Base-by-base conservation (phyloP, 2,888 invertebrate genomes). In the Macrosoma leucophasiata region DNA sequence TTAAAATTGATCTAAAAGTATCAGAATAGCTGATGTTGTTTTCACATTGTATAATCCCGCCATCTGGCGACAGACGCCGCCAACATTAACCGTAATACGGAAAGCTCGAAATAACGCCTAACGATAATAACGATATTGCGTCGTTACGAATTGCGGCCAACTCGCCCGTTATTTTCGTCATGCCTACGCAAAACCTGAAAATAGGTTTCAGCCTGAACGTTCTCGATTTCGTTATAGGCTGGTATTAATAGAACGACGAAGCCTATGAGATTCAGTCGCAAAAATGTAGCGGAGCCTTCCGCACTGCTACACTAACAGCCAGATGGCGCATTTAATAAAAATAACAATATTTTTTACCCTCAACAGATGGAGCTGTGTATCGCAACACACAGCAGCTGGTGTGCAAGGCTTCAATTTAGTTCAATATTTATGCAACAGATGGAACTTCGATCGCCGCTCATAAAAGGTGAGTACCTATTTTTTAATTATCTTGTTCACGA, bases 91-190 rank as follows among this genome's bases (percentile, higher is more conserved):
- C 38, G 44, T 39, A 33, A 28, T 57, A 53, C 48, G 50, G 58
- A 46, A 50, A 43, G 58, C 48, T 47, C 43, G 44, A 50, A 50
- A 46, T 69, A 70, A 72, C 70, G 73, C 49, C 55, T 58, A 69
- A 63, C 72, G 67, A 63, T 54, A 71, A 70, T 74, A 76, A 72
- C 72, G 75, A 56, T n/a, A n/a, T n/a, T n/a, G n/a, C 55, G 53
- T 41, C 44, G 55, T 60, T 57, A 58, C 58, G 58, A 47, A 55
- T 59, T 58, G 51, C 58, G 58, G 55, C 52, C 59, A 57, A 49
- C 59, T 48, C 45, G 39, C 41, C 41, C 51, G 43, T 44, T 48
- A 52, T 41, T 39, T 39, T 36, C 35, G 42, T 46, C 42, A 43
- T 43, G 52, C 44, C 48, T 51, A 50, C 47, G 39, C 40, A 46